Evolutionary conservation across 2,797 vertebrate species (phyloP).

Genomic region (Acestrorhynchus altus): DNA sequence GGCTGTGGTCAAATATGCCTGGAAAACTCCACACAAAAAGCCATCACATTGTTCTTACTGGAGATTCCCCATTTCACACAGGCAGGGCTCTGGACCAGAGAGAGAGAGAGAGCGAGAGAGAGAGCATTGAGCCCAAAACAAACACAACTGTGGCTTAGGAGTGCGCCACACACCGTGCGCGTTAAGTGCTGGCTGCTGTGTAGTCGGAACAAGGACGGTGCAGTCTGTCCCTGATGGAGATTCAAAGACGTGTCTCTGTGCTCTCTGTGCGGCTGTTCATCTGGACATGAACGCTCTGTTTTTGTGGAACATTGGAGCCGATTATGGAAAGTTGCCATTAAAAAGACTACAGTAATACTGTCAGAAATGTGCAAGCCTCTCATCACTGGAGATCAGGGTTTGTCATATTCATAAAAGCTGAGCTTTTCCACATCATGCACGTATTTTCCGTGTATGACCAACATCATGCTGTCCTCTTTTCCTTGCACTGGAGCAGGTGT

Average conservation of each 20-base stretch:
- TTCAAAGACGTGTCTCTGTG: slow-evolving; percentile 29
- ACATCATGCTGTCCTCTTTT: slow-evolving; percentile 21
- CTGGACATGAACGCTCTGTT: slow-evolving; percentile 44
- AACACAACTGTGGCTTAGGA: slow-evolving; percentile 55
- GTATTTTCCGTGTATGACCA: slow-evolving; percentile 47
- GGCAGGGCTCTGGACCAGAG: slow-evolving; percentile 38
- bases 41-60: slow-evolving; percentile 41
- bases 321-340: slow-evolving; percentile 40
- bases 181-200: slow-evolving; percentile 52
- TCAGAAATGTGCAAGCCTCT: slow-evolving; percentile 37
- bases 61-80: slow-evolving; percentile 47
- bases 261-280: background rate
- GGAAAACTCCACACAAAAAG: slow-evolving; percentile 38
- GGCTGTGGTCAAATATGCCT: slow-evolving; percentile 36
- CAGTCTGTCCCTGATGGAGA: slow-evolving; percentile 47
- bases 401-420: slow-evolving; percentile 25
- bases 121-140: slow-evolving; percentile 53
- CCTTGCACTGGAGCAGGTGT: slow-evolving; percentile 25
- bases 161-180: slow-evolving; percentile 53
- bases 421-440: slow-evolving; percentile 31
- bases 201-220: slow-evolving; percentile 33
- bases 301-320: slow-evolving; percentile 43
- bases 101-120: slow-evolving; percentile 31
- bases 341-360: slow-evolving; percentile 34
- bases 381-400: slow-evolving; percentile 11